phyloP scores from a whole-genome alignment of 92 coral and sea anemone species.

The Porites evermanni region DNA sequence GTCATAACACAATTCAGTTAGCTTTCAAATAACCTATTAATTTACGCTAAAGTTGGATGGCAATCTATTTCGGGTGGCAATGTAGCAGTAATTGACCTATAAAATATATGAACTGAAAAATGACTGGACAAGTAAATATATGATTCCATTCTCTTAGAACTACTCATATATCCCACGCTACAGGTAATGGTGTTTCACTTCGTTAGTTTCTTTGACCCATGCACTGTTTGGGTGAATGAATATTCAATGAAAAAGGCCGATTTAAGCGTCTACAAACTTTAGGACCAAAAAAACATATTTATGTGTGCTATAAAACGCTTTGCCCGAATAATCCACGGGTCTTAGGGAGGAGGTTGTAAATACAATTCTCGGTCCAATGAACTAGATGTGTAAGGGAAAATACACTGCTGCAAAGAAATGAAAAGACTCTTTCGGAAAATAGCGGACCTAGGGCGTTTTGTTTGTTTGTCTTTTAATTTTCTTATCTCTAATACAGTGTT shows the following conservation, averaged over 20 bases:
- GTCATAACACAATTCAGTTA: background rate
- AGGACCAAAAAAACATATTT: no score
- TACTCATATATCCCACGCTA: background rate
- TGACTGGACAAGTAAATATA: background rate
- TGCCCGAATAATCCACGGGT: no score
- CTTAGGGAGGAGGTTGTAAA: no score
- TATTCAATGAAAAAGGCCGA: background rate
- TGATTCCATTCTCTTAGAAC: slow-evolving; percentile 6
- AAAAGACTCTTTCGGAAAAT: no score
- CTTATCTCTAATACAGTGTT: no score
- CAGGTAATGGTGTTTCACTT: slow-evolving; percentile 29
- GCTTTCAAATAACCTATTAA: background rate
- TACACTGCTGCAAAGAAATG: no score
- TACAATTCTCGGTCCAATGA: no score
- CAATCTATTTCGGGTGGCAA: background rate
- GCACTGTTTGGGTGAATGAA: background rate
- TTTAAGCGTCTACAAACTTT: background rate
- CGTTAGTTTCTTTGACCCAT: background rate
- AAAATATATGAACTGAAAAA: background rate
- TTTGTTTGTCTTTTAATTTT: no score
- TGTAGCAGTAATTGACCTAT: background rate
- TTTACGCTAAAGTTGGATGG: background rate
- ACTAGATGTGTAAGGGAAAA: no score
- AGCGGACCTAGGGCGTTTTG: no score
- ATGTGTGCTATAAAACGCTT: no score